Percentiles rank a stretch among this genome's conserved stretches.
Conservation (phyloP, 1,140 invertebrate genomes). For the Archivesica marissinica region DNA sequence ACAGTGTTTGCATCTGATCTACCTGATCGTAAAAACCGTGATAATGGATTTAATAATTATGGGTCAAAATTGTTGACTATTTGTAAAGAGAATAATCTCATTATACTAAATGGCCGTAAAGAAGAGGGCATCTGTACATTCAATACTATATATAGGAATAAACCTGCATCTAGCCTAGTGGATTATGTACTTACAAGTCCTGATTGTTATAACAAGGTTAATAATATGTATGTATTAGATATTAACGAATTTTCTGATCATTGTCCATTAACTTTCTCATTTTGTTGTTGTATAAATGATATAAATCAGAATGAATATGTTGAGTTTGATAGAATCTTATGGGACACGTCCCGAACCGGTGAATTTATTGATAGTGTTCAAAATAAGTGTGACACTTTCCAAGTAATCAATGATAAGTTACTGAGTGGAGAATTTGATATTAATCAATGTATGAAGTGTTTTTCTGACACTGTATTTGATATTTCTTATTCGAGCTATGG, state of each 20-base stretch:
- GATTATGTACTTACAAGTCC: not conserved
- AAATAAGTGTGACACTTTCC: too few relatives aligned
- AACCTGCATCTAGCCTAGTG: too few relatives aligned
- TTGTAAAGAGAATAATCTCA: constrained; percentile 28
- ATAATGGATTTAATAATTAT: constrained; percentile 2
- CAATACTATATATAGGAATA: not conserved
- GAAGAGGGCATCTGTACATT: not conserved
- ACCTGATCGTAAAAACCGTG: not conserved
- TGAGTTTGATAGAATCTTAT: too few relatives aligned
- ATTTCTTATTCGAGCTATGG: constrained; percentile 24
- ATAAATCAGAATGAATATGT: too few relatives aligned
- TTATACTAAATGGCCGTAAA: not conserved
- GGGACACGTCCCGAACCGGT: too few relatives aligned
- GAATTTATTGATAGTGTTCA: too few relatives aligned
- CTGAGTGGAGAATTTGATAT: constrained; percentile 13
- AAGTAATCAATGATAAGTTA: too few relatives aligned
- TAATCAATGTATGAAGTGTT: constrained; percentile 33
- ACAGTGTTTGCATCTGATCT: not conserved
- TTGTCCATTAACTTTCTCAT: too few relatives aligned
- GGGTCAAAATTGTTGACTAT: not conserved
- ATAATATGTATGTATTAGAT: not conserved
- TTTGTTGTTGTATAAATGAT: too few relatives aligned
- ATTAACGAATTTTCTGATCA: too few relatives aligned
- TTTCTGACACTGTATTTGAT: constrained; percentile 32
- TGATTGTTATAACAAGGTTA: not conserved